Conservation (phyloP, 2,113 vertebrate genomes). For the Isurus oxyrinchus region DNA sequence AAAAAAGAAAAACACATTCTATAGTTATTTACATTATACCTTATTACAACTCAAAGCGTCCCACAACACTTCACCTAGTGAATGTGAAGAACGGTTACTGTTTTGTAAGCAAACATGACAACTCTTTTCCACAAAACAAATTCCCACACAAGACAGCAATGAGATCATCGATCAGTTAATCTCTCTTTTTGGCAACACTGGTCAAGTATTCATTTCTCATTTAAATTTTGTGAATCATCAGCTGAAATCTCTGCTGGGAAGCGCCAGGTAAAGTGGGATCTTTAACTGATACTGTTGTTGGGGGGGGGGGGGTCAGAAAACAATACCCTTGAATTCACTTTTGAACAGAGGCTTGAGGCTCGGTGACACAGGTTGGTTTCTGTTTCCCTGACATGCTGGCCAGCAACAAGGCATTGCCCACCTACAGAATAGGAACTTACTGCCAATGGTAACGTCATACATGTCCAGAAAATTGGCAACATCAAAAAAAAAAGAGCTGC, state of each 20-base stretch:
- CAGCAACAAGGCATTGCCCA: background rate
- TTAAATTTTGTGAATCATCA: background rate
- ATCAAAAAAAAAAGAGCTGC: background rate
- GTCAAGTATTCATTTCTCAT: background rate
- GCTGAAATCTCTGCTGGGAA: background rate
- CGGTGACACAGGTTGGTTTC: background rate
- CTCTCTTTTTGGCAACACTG: background rate
- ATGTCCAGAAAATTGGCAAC: background rate
- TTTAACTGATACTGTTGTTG: background rate
- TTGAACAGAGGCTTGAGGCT: no score
- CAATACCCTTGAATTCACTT: background rate
- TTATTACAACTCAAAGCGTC: background rate
- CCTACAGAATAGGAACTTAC: background rate
- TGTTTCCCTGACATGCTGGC: background rate
- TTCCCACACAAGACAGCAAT: background rate
- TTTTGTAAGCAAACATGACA: background rate
- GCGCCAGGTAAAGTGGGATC: background rate
- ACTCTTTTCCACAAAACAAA: background rate
- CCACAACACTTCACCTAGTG: background rate
- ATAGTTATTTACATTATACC: no score
- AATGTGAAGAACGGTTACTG: background rate
- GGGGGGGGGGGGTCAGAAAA: background rate
- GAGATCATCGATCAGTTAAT: background rate
- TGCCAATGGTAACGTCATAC: background rate
- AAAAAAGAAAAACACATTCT: no score